phyloP scores from a whole-genome alignment of 1,140 invertebrate genomes.

The Drosophila rufa region DNA sequence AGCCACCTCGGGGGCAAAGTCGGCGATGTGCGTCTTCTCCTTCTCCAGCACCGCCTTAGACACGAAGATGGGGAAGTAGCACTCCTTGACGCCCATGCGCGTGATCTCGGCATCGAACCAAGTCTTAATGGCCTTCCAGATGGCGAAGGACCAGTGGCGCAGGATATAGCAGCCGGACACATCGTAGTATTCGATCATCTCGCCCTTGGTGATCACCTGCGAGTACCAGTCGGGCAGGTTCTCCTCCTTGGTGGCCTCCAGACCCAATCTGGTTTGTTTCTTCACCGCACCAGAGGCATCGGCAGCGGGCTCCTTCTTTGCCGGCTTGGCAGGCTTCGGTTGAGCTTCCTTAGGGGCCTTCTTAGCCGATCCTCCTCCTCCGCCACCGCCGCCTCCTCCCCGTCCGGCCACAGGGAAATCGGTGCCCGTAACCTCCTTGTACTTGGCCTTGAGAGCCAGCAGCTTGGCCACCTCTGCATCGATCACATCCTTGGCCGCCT shows the following conservation, averaged over 20 bases:
- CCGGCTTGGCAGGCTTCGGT: conserved; percentile 68
- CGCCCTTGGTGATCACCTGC: conserved; percentile 98
- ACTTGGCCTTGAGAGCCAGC: conserved; percentile 91
- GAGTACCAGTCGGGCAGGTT: conserved; percentile 99
- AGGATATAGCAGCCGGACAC: conserved; percentile 99
- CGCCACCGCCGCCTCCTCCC: conserved; percentile 81
- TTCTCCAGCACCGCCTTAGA: conserved; percentile 95
- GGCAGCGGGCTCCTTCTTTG: conserved; percentile 48
- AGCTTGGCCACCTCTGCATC: conserved; percentile 91
- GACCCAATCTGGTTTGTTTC: conserved; percentile 95
- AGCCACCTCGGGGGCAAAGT: conserved; percentile 99
- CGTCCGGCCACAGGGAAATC: conserved; percentile 87
- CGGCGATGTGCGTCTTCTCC: conserved; percentile 98
- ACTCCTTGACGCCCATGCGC: conserved; percentile 97
- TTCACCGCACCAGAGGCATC: conserved; percentile 87
- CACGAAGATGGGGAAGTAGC: conserved; percentile 99
- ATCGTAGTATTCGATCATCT: conserved; percentile 99
- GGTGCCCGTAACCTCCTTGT: conserved; percentile 90
- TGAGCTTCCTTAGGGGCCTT: conserved; percentile 60
- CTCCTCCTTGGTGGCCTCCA: conserved; percentile 97
- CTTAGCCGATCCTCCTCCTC: conserved; percentile 67
- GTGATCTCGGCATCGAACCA: conserved; percentile 97
- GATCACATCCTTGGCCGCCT: conserved; percentile 87
- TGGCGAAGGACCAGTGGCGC: conserved; percentile 97
- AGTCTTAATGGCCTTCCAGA: conserved; percentile 97